Conservation (phyloP, 2,113 vertebrate species). For the Tragelaphus scriptus region DNA sequence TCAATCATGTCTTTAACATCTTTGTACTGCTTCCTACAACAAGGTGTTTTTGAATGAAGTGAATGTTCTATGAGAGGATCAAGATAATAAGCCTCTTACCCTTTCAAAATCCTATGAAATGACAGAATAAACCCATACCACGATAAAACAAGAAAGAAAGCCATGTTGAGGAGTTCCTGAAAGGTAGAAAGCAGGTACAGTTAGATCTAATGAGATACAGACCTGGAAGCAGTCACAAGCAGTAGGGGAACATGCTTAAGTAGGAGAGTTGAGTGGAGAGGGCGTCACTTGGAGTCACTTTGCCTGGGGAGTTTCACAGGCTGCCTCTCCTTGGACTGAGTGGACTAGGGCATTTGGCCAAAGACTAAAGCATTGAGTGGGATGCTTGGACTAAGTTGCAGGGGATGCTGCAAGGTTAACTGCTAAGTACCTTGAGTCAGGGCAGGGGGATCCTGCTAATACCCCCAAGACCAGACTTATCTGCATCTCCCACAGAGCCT, state of each 20-base stretch:
- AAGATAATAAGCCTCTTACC: not conserved
- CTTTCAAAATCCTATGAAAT: not conserved
- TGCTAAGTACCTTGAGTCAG: not conserved
- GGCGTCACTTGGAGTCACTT: not conserved
- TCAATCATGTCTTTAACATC: not conserved
- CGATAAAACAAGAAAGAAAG: not conserved
- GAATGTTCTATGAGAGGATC: not conserved
- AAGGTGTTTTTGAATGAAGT: not conserved
- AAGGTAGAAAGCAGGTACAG: not conserved
- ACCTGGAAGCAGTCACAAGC: not conserved
- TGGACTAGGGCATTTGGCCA: not conserved
- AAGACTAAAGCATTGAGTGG: not conserved
- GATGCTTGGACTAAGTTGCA: not conserved
- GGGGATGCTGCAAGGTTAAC: not conserved
- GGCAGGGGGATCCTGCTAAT: not conserved
- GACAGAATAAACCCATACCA: not conserved
- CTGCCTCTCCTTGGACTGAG: not conserved
- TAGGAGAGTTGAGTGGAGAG: not conserved
- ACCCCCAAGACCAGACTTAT: not conserved
- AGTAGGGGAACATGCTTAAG: not conserved
- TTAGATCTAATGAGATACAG: not conserved
- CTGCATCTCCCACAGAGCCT: not conserved
- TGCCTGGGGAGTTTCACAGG: rapidly evolving
- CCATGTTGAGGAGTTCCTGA: not conserved
- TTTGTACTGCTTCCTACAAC: not conserved